Evolutionary conservation across 2,113 vertebrate genomes (phyloP), one percentile per base, ranked within the genome.

Genomic region (Strix aluco): DNA sequence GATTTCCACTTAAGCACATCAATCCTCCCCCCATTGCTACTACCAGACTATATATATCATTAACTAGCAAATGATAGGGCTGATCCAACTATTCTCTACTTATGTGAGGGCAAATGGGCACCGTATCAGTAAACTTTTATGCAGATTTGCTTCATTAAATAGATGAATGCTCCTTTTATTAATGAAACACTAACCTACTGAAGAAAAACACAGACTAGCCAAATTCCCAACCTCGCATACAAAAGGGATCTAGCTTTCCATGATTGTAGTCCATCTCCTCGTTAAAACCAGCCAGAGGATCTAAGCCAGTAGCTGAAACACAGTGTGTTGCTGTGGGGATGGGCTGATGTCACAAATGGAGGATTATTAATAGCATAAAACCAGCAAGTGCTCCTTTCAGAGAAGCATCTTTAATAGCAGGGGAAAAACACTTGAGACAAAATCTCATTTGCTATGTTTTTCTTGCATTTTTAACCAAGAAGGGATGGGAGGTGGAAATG

Each of bases 301-400:
- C 46, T 38, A 27, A 95, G 49, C 34, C 49, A 65, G 92, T 16
- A 62, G 93, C 81, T 91, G 85, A 93, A 92, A 42, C 78, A 26
- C 67, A 63, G 86, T 10, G 23, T 86, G 69, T 90, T 97, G 90
- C 96, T 97, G 94, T 78, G 93, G 83, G 96, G 93, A 96, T 36
- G 54, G 61, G 92, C 71, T 90, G 96, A 95, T 93, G 82, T 93
- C 95, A 95, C 91, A 78, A 94, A 86, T 23, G 34, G n/a, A 88
- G 91, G 90, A 90, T 96, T 97, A 97, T 96, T 97, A 97, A 98
- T 95, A 98, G 97, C 49, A 62, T 57, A 63, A 90, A 96, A 92
- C 1, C 84, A 96, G 84, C 89, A 88, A 97, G 93, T 83, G 92
- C 87, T 92, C 59, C 96, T 97, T 91, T 83, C 83, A 66, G 61